A percentile compares a stretch with the other conserved stretches of the same genome.
Conservation (phyloP, 1,140 invertebrate genomes). For the Littorina saxatilis region DNA sequence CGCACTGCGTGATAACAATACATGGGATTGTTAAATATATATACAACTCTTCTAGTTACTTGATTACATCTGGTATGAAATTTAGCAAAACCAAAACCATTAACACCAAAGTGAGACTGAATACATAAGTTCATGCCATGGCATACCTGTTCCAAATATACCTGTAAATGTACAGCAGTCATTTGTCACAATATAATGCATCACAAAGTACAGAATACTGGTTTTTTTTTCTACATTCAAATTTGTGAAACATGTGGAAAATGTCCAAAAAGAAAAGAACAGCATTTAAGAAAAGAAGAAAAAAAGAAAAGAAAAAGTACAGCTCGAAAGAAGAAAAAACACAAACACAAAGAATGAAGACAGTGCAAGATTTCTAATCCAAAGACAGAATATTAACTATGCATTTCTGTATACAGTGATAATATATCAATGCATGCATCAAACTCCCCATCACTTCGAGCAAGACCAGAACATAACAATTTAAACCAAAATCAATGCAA, state of each 20-base stretch:
- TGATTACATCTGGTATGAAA: background rate
- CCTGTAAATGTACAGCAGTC: conserved; percentile 30
- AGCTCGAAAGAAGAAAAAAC: background rate
- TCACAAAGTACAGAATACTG: background rate
- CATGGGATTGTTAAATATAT: conserved; percentile 10
- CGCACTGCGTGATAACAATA: too few species aligned
- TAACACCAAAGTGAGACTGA: background rate
- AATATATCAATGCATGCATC: too few species aligned
- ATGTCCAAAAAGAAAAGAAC: background rate
- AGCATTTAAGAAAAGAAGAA: background rate
- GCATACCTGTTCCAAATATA: conserved; percentile 41
- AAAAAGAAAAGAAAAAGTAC: background rate
- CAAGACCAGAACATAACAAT: too few species aligned
- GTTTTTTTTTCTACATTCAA: too few species aligned
- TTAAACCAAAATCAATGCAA: too few species aligned
- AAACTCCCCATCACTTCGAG: too few species aligned
- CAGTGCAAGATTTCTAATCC: too few species aligned
- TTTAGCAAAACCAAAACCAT: background rate
- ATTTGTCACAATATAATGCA: background rate
- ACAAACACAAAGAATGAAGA: too few species aligned
- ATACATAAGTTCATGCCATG: conserved; percentile 18
- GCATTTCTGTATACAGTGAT: too few species aligned
- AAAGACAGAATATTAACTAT: too few species aligned
- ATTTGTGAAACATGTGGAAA: too few species aligned
- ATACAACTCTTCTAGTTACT: conserved; percentile 12